Evolutionary conservation across 2,888 invertebrate genomes (phyloP).

Genomic region (Beris morrisii): DNA sequence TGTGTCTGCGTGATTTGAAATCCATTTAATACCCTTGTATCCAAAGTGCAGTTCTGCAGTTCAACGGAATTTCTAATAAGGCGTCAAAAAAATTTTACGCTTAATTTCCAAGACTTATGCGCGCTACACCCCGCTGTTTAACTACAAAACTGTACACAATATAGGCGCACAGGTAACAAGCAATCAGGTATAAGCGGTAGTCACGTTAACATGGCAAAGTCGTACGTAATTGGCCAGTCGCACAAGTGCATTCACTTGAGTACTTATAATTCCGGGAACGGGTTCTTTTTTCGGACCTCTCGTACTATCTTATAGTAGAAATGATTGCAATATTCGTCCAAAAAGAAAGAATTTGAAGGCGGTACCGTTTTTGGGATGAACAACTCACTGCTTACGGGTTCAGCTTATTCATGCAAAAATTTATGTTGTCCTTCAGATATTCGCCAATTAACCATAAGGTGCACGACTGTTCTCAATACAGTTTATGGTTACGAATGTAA

Average conservation of each 20-base stretch:
- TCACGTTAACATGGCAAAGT: background rate
- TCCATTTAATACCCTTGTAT: no score
- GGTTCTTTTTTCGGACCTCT: background rate
- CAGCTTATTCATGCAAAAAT: background rate
- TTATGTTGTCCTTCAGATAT: background rate
- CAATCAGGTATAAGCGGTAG: constrained; percentile 4
- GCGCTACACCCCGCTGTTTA: no score
- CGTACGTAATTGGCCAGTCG: background rate
- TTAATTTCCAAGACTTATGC: no score
- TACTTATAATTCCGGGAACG: background rate
- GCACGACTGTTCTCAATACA: background rate
- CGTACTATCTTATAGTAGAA: background rate
- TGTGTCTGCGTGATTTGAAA: no score
- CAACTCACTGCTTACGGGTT: background rate
- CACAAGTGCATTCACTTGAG: constrained; percentile 1
- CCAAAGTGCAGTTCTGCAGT: no score
- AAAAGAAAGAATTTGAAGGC: background rate
- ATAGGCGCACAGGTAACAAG: background rate
- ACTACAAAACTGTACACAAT: no score
- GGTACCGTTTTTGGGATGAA: constrained; percentile 6
- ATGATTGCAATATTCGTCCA: background rate
- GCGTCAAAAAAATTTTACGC: no score
- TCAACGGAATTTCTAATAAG: no score
- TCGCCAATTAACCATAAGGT: background rate
- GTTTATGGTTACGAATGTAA: background rate